Conservation (phyloP, 2,888 invertebrate species). For the Dasysyrphus albostriatus region DNA sequence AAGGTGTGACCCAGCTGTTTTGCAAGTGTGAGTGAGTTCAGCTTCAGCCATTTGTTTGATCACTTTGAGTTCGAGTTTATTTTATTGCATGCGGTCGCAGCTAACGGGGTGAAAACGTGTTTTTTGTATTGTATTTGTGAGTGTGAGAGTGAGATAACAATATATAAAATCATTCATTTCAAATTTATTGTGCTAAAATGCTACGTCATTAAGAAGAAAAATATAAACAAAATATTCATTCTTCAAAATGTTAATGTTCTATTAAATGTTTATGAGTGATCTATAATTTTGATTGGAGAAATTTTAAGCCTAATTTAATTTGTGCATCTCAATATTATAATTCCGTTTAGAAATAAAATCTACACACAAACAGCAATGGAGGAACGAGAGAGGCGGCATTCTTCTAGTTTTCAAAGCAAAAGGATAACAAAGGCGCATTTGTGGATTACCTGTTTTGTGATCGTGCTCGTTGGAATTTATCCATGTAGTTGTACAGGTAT, state of each 20-base stretch:
- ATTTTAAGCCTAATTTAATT: neutral
- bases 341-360: slow-evolving; percentile 19
- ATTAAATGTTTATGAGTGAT: slow-evolving; percentile 3
- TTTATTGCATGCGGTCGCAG: slow-evolving; percentile 28
- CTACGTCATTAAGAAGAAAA: slow-evolving; percentile 49
- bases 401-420: slow-evolving; percentile 67
- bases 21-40: slow-evolving; percentile 50
- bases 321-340: neutral
- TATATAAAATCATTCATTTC: slow-evolving; percentile 17
- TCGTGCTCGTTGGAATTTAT: slow-evolving; percentile 68
- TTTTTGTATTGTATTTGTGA: slow-evolving; percentile 30
- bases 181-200: slow-evolving; percentile 52
- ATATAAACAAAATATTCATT: slow-evolving; percentile 19
- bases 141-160: slow-evolving; percentile 50
- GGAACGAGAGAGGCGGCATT: slow-evolving; percentile 74
- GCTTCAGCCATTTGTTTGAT: slow-evolving; percentile 56
- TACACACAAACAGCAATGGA: slow-evolving; percentile 57
- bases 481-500: slow-evolving; percentile 73
- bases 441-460: slow-evolving; percentile 74
- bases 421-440: slow-evolving; percentile 74
- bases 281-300: slow-evolving; percentile 3
- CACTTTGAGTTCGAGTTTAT: slow-evolving; percentile 26
- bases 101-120: slow-evolving; percentile 64
- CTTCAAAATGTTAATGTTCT: slow-evolving; percentile 1
- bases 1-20: slow-evolving; percentile 61